phyloP scores from a whole-genome alignment of 2,888 invertebrate genomes.

The Netelia fuscicornis region DNA sequence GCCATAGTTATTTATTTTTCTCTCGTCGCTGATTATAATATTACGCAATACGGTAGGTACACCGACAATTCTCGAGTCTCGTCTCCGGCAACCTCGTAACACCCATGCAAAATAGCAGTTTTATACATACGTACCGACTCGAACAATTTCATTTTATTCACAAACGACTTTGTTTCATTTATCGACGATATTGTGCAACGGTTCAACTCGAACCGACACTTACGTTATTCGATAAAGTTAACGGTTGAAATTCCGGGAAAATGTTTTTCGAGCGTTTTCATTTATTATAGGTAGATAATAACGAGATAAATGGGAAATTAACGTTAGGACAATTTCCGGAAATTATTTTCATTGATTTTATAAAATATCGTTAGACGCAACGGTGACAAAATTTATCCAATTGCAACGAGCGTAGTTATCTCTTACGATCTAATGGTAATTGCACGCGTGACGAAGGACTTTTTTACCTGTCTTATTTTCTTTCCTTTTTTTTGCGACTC shows the following conservation, averaged over 20 bases:
- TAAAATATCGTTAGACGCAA: too few relatives aligned
- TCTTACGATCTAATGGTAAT: slow-evolving; percentile 45
- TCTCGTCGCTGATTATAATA: slow-evolving; percentile 79
- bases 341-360: too few relatives aligned
- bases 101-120: slow-evolving; percentile 75
- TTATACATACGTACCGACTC: slow-evolving; percentile 16
- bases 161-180: background rate
- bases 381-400: background rate
- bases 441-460: slow-evolving; percentile 47
- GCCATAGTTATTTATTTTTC: slow-evolving; percentile 79
- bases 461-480: slow-evolving; percentile 27
- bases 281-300: too few relatives aligned
- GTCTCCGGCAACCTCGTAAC: slow-evolving; percentile 68
- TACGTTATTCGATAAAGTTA: background rate
- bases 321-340: too few relatives aligned
- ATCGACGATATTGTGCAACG: background rate
- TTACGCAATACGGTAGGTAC: slow-evolving; percentile 77
- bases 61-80: slow-evolving; percentile 41
- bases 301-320: too few relatives aligned
- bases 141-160: slow-evolving; percentile 35
- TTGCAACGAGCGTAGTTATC: slow-evolving; percentile 18
- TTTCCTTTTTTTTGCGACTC: slow-evolving; percentile 30
- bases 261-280: too few relatives aligned
- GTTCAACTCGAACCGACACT: background rate
- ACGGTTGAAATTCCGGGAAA: too few relatives aligned